Evolutionary conservation across 2,113 vertebrate species (phyloP), one percentile per base, ranked within the genome.

Genomic region (Archocentrus centrarchus): DNA sequence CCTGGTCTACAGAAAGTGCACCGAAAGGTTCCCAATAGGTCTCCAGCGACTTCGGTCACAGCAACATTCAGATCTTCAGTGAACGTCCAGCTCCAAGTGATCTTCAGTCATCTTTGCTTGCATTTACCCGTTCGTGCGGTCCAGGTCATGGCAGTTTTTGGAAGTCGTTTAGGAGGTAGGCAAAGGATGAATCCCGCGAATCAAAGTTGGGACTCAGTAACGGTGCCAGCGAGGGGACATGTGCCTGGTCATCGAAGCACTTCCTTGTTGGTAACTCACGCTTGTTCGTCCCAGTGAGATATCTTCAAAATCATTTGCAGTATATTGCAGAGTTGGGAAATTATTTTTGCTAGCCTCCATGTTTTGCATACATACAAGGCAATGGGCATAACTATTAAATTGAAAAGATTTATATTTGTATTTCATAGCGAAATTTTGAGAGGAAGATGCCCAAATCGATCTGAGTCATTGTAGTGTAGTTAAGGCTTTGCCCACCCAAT

Each of bases 181-280:
- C 6, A 6, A 7, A 7, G 6, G 6, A 53, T 17, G 17, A 18
- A 17, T 53, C 7, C 50, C 18, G 47, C 6, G 7, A 50, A 7
- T 50, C 6, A 17, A 50, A 50, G 14, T 7, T 17, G 17, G 2
- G 6, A 5, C 37, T 41, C n/a, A 22, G 3, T 64, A 41, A 13
- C 7, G 1, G 3, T 41, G 62, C 15, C 37, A 44, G 7, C 7
- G 15, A 66, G 3, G 62, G 13, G 39, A 66, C 1, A 2, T 66
- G 39, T 66, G 44, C 41, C 13, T 17, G 13, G 4, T 44, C 39
- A 11, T 41, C 3, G 11, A 41, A 41, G 10, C 7, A 4, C 3
- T 41, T 41, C 39, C 39, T 41, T 41, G 22, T 24, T 44, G 41
- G 2, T 66, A 64, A 44, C 35, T 63, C 3, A 0, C 22, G 3